Evolutionary conservation across 2,888 invertebrate species (phyloP).

Genomic region (Eurytoma californica): DNA sequence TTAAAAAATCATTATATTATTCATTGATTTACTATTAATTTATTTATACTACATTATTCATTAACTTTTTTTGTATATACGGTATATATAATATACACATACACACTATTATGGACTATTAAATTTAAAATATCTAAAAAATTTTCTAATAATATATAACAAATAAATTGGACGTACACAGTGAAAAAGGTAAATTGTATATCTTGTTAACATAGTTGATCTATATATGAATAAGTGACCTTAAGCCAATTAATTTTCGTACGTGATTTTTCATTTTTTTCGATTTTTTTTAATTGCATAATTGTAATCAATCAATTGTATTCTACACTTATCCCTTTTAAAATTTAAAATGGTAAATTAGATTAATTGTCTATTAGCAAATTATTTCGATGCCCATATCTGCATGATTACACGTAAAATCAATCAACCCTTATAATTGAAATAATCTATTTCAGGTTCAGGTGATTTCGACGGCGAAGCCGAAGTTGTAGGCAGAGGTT

Average conservation of each 20-base stretch:
- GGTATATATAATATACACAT: too few relatives aligned
- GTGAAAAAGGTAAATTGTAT: slow-evolving; percentile 17
- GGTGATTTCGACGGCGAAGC: slow-evolving; percentile 63
- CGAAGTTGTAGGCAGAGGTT: slow-evolving; percentile 57
- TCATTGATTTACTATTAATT: too few relatives aligned
- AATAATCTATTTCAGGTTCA: slow-evolving; percentile 72
- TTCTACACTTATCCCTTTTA: slow-evolving; percentile 37
- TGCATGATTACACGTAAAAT: slow-evolving; percentile 23
- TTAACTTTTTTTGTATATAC: too few relatives aligned
- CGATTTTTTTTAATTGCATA: slow-evolving; percentile 33
- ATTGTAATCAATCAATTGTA: slow-evolving; percentile 29
- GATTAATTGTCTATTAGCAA: slow-evolving; percentile 27
- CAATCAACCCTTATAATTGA: slow-evolving; percentile 65
- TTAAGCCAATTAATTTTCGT: too few relatives aligned
- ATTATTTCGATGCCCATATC: slow-evolving; percentile 34
- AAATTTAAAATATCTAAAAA: too few relatives aligned
- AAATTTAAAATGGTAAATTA: slow-evolving; percentile 37
- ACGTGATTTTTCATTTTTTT: slow-evolving; percentile 6
- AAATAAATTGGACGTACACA: background rate
- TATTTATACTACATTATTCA: too few relatives aligned
- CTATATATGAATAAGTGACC: background rate
- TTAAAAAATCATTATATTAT: too few relatives aligned
- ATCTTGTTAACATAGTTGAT: slow-evolving; percentile 15
- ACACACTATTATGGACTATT: too few relatives aligned
- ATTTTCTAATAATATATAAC: background rate